Evolutionary conservation across 2,797 vertebrate genomes (phyloP).

Genomic region (Cichlasoma orientale): DNA sequence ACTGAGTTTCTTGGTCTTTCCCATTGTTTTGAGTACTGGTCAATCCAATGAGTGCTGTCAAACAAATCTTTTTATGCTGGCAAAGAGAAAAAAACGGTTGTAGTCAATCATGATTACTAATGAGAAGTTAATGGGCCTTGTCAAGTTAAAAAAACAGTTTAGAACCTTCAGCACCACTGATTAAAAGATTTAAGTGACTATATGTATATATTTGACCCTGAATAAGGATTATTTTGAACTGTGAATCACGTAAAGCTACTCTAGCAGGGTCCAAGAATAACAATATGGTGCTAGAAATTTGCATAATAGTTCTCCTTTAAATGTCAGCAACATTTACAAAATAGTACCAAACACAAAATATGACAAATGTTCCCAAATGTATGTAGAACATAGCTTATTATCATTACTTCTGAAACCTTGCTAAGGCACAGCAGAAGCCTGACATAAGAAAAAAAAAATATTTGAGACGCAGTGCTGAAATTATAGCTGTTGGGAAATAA

Average conservation of each 20-base stretch:
- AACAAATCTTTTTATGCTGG: neutral
- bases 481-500: constrained; percentile 30
- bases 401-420: neutral
- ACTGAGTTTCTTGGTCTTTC: neutral
- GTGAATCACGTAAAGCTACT: neutral
- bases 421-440: neutral
- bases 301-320: neutral
- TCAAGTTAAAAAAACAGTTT: neutral
- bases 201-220: neutral
- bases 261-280: neutral
- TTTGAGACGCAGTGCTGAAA: constrained; percentile 13
- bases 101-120: neutral
- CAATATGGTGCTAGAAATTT: neutral
- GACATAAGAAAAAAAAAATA: constrained; percentile 4
- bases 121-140: neutral
- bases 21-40: neutral
- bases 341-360: neutral
- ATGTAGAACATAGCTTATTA: neutral
- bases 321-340: neutral
- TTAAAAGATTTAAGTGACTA: neutral
- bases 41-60: neutral
- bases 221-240: neutral
- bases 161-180: neutral
- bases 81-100: no score
- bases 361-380: neutral